phyloP scores from a whole-genome alignment of 2,888 invertebrate genomes.

The Metacarcinus magister region DNA sequence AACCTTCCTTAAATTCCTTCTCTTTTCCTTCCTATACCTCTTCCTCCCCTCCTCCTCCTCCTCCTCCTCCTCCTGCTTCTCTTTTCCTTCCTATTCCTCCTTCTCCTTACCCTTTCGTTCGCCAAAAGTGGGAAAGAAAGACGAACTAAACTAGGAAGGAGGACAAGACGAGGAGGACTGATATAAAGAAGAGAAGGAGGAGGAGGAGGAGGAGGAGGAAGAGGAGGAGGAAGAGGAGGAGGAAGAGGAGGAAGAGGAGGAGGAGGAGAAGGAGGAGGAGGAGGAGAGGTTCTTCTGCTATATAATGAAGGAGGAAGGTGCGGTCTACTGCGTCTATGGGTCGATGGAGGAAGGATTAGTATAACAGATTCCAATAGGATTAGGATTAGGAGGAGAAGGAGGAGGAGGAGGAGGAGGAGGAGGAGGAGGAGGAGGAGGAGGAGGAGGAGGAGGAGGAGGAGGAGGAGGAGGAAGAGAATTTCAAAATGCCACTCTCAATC shows the following conservation, averaged over 20 bases:
- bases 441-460: not conserved
- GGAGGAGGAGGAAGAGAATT: not conserved
- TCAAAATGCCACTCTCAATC: not conserved
- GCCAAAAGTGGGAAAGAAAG: not conserved
- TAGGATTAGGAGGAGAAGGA: conserved; percentile 7
- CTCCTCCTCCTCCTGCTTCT: no score
- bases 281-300: not conserved
- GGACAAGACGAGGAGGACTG: no score
- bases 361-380: not conserved
- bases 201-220: not conserved
- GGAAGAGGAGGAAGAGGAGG: conserved; percentile 3
- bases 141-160: not conserved
- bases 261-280: conserved; percentile 26
- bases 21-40: not conserved
- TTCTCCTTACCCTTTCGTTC: no score
- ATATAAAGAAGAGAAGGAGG: not conserved
- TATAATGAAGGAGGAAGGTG: not conserved
- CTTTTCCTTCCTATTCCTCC: no score
- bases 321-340: not conserved
- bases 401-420: conserved; percentile 50
- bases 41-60: not conserved
- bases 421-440: conserved; percentile 15
- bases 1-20: conserved; percentile 26
- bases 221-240: not conserved
- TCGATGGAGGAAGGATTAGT: not conserved